phyloP scores from a whole-genome alignment of 2,888 invertebrate genomes.

The Corbicula japonica region DNA sequence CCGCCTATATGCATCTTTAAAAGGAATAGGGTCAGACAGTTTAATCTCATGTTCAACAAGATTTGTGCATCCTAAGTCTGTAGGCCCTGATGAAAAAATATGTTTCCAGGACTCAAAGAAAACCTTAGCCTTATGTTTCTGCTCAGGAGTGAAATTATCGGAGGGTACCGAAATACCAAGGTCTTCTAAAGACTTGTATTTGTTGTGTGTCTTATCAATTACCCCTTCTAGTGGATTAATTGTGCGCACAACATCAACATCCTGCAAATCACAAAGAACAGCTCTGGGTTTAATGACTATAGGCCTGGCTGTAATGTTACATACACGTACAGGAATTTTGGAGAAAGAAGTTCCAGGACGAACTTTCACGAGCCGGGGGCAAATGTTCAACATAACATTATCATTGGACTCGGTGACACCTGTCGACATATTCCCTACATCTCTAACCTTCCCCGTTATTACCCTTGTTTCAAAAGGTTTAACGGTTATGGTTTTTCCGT shows the following conservation, averaged over 20 bases:
- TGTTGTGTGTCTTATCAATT: not conserved
- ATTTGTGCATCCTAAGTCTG: slow-evolving; percentile 5
- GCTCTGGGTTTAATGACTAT: not conserved
- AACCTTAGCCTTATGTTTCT: not conserved
- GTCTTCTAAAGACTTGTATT: not conserved
- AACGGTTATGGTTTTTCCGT: not conserved
- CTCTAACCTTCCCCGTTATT: not conserved
- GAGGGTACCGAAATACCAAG: not conserved
- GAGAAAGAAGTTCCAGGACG: not conserved
- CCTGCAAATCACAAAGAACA: not conserved
- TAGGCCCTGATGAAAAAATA: slow-evolving; percentile 1
- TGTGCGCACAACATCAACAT: not conserved
- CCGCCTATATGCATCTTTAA: not conserved
- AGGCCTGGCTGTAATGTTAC: slow-evolving; percentile 5
- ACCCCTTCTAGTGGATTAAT: not conserved
- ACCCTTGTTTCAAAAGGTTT: not conserved
- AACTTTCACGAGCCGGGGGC: slow-evolving; percentile 1
- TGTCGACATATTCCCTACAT: not conserved
- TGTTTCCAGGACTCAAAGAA: slow-evolving; percentile 1
- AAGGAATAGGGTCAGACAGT: not conserved
- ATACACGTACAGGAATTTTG: slow-evolving; percentile 4
- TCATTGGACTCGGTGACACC: slow-evolving; percentile 3
- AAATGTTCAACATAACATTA: not conserved
- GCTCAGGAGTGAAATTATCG: not conserved
- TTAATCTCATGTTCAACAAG: slow-evolving; percentile 5